These are phyloP conservation scores for Apodemus sylvaticus DNA, from an alignment of 2,113 vertebrate species.

Conservation along the genomic window DNA sequence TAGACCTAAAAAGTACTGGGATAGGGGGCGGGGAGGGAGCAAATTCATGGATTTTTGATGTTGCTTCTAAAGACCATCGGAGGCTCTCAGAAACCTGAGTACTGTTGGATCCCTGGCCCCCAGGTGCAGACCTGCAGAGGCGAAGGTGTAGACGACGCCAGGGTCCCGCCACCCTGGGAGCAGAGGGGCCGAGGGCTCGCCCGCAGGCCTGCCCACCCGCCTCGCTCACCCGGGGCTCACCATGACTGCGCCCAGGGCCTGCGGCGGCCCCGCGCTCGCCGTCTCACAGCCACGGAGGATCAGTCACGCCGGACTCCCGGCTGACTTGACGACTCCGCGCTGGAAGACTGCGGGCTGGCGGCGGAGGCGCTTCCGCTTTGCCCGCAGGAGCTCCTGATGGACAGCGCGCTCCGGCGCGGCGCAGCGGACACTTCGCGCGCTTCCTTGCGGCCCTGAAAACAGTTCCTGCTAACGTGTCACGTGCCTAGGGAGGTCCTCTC, in stretches of 20 bases:
- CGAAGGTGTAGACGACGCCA: neutral
- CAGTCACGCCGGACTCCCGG: neutral
- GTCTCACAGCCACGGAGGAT: neutral
- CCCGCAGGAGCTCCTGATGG: neutral
- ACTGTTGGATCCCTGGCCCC: neutral
- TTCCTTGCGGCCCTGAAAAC: neutral
- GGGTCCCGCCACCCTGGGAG: neutral
- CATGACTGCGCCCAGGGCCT: neutral
- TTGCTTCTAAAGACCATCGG: neutral
- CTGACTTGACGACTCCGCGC: neutral
- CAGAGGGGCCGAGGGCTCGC: neutral
- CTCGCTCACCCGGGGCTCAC: neutral
- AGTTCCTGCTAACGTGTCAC: neutral
- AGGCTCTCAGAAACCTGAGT: neutral
- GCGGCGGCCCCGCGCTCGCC: neutral
- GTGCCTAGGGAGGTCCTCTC: neutral
- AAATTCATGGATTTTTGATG: neutral
- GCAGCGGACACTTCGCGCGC: neutral
- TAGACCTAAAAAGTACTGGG: no score
- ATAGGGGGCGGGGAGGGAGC: neutral
- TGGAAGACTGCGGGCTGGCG: neutral
- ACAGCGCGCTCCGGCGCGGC: fast-evolving
- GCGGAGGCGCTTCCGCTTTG: neutral
- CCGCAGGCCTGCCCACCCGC: neutral
- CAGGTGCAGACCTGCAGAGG: neutral